Evolutionary conservation across 2,888 invertebrate species (phyloP).

Genomic region (Dasypolia templi): DNA sequence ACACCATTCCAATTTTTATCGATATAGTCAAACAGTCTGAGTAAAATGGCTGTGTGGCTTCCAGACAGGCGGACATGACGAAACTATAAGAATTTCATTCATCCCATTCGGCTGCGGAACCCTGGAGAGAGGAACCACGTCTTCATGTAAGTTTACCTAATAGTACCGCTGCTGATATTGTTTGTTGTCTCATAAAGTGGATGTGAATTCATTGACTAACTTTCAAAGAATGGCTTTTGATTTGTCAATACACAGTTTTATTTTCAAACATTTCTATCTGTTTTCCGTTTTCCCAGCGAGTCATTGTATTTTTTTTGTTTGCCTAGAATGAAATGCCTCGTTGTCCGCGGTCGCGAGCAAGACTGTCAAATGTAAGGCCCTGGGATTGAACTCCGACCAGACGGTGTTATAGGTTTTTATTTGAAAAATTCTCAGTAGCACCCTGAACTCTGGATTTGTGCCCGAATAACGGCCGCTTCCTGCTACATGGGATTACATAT

Average conservation of each 20-base stretch:
- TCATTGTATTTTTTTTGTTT: not conserved
- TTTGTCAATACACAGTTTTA: constrained; percentile 28
- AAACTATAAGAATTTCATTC: not conserved
- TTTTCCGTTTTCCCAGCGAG: not conserved
- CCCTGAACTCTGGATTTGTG: not conserved
- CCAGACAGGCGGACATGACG: not conserved
- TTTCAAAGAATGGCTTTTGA: constrained; percentile 20
- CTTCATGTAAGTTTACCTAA: not conserved
- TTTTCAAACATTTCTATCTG: constrained; percentile 29
- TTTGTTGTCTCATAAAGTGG: constrained; percentile 11
- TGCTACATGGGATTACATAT: not conserved
- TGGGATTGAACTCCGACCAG: not conserved
- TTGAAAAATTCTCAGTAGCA: not conserved
- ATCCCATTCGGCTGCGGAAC: not conserved
- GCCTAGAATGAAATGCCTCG: not conserved
- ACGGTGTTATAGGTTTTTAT: no score
- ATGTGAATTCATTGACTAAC: constrained; percentile 1
- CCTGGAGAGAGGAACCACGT: not conserved
- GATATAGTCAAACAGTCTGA: not conserved
- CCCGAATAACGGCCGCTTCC: not conserved
- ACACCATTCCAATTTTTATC: not conserved
- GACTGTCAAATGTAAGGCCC: not conserved
- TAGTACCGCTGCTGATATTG: not conserved
- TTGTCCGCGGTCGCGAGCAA: not conserved
- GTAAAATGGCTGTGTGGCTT: not conserved